Base-by-base conservation (phyloP, 2,888 invertebrate species). In the Drosophila parthenogenetica region DNA sequence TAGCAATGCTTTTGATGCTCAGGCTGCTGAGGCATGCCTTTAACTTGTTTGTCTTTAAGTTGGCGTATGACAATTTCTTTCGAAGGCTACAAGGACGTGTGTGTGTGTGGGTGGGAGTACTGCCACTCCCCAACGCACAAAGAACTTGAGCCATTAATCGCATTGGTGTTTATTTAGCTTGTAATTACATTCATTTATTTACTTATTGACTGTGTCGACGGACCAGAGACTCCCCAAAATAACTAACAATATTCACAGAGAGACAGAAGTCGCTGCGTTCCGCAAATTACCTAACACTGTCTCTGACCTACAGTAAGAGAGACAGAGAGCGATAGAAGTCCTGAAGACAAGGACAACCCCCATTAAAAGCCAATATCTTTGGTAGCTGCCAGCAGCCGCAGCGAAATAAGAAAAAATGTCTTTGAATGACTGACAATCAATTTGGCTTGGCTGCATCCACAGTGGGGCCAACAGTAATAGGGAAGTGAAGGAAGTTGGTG, bases 381-480 rank as follows among this genome's bases (percentile, higher is more conserved):
- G 3, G 79, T 13, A 65, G 72, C 77, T 60, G 55, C 60, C 54
- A 69, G 77, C 69, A 64, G 59, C 66, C 58, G 53, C 66, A 66
- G 65, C 48, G 57, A 88, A 87, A 87, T 89, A 79, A 83, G 86
- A 88, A 90, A 90, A 91, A 91, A 89, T 90, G 89, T 90, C 90
- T 90, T 90, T 89, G 90, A 89, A 90, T 90, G 90, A 89, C 90
- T 87, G 83, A 90, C 90, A 90, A 90, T 90, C 90, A 90, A 90
- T 90, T 90, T 90, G 77, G 81, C 78, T 75, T 87, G 84, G 60
- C 77, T 72, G 61, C 55, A 73, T 40, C 50, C 40, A 19, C 40
- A 22, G 39, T 16, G 10, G 29, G 42, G 32, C 42, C 11, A 5
- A n/a, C n/a, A n/a, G n/a, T n/a, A 43, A 60, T 2, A 17, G 32